These are phyloP conservation scores for Andrena marginata DNA, from an alignment of 2,888 invertebrate genomes.

Conservation along the genomic window DNA sequence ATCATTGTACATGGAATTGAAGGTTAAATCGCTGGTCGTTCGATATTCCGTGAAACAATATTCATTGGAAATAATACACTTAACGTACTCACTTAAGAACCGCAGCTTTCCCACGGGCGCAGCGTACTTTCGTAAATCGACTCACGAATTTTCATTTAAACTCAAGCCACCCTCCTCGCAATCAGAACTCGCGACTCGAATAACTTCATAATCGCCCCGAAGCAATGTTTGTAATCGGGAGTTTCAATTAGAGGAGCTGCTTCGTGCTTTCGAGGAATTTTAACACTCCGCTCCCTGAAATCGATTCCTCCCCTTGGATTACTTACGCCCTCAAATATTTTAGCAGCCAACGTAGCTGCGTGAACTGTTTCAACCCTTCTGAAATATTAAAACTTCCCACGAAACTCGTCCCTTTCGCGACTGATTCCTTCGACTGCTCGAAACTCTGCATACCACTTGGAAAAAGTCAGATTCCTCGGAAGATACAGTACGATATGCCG, in stretches of 20 bases:
- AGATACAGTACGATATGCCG: neutral
- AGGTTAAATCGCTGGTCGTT: conserved; percentile 19
- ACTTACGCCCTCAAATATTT: conserved; percentile 47
- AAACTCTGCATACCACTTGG: neutral
- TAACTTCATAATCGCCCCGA: conserved; percentile 65
- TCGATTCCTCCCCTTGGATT: conserved; percentile 55
- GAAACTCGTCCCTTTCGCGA: neutral
- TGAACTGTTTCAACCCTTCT: neutral
- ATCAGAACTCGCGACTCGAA: conserved; percentile 60
- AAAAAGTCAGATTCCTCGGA: neutral
- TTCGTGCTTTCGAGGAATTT: conserved; percentile 47
- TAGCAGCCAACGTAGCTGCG: conserved; percentile 2
- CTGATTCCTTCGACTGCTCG: too few relatives aligned
- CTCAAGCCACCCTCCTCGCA: conserved; percentile 46
- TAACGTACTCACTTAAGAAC: neutral
- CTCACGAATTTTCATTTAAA: conserved; percentile 60
- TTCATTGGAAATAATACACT: neutral
- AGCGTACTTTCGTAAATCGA: conserved; percentile 30
- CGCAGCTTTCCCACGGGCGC: neutral
- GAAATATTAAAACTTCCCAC: conserved; percentile 8
- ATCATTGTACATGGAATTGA: conserved; percentile 26
- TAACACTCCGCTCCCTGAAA: conserved; percentile 51
- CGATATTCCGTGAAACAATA: neutral
- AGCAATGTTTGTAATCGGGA: conserved; percentile 66
- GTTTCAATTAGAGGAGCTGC: conserved; percentile 62